A percentile compares a stretch with the other conserved stretches of the same genome.
phyloP scores from a whole-genome alignment of 1,140 invertebrate genomes.

The Frieseomelitta varia region DNA sequence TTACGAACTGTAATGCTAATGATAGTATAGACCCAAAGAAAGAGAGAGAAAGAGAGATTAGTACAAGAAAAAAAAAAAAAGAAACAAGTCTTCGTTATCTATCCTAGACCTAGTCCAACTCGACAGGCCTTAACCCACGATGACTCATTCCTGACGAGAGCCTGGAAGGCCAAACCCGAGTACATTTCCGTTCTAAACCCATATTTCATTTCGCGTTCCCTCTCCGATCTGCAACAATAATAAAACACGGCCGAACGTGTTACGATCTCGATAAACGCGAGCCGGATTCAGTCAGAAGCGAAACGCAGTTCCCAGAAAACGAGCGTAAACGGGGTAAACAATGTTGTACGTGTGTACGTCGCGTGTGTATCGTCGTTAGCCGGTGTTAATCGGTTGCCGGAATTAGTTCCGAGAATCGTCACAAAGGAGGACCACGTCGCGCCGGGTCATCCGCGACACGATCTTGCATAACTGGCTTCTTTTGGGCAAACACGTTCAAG shows the following conservation, averaged over 20 bases:
- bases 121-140: not conserved
- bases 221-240: not conserved
- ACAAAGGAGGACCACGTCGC: conserved; percentile 19
- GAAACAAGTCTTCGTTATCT: not conserved
- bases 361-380: not conserved
- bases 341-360: no score
- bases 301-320: not conserved
- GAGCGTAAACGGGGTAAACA: not conserved
- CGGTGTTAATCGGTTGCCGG: conserved; percentile 1
- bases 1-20: no score
- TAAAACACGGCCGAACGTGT: not conserved
- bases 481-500: conserved; percentile 37
- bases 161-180: not conserved
- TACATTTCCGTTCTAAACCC: not conserved
- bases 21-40: not conserved
- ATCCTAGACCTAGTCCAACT: conserved; percentile 16
- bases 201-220: not conserved
- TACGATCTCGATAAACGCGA: no score
- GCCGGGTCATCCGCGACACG: conserved; percentile 34
- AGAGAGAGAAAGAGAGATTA: not conserved
- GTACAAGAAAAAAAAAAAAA: no score
- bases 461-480: conserved; percentile 48
- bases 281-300: no score
- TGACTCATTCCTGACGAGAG: not conserved
- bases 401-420: conserved; percentile 32